Conservation (phyloP, 2,888 invertebrate species). For the Ophion ellenae region DNA sequence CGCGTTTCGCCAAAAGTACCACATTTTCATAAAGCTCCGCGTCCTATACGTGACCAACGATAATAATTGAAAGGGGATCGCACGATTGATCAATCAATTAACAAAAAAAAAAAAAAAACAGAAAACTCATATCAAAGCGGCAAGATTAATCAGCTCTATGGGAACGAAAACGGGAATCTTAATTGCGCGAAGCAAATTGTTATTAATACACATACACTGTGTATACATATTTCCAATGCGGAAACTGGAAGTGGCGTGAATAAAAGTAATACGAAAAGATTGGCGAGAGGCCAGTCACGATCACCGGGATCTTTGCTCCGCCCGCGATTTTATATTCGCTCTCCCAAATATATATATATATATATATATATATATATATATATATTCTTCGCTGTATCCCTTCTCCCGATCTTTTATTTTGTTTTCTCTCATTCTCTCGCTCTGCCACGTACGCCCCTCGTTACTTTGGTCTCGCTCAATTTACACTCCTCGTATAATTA, state of each 20-base stretch:
- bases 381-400: slow-evolving; percentile 40
- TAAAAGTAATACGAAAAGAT: slow-evolving; percentile 34
- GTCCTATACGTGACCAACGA: neutral
- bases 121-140: neutral
- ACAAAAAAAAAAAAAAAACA: neutral
- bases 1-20: neutral
- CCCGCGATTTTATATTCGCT: slow-evolving; percentile 56
- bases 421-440: slow-evolving; percentile 49
- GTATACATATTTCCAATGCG: neutral
- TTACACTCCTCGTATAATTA: slow-evolving; percentile 79
- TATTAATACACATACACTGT: neutral
- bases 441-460: slow-evolving; percentile 68
- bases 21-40: neutral
- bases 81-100: neutral
- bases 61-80: slow-evolving; percentile 1
- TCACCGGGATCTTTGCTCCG: slow-evolving; percentile 32
- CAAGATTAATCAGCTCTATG: neutral
- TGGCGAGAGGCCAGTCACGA: slow-evolving; percentile 44
- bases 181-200: slow-evolving; percentile 12
- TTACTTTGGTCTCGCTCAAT: slow-evolving; percentile 78
- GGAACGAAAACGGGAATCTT: neutral
- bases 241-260: slow-evolving; percentile 16
- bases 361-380: slow-evolving; percentile 15
- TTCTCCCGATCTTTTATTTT: slow-evolving; percentile 34
- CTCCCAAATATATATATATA: slow-evolving; percentile 9